These are phyloP conservation scores for Drosophila affinis DNA, from an alignment of 2,888 invertebrate genomes.

Conservation along the genomic window DNA sequence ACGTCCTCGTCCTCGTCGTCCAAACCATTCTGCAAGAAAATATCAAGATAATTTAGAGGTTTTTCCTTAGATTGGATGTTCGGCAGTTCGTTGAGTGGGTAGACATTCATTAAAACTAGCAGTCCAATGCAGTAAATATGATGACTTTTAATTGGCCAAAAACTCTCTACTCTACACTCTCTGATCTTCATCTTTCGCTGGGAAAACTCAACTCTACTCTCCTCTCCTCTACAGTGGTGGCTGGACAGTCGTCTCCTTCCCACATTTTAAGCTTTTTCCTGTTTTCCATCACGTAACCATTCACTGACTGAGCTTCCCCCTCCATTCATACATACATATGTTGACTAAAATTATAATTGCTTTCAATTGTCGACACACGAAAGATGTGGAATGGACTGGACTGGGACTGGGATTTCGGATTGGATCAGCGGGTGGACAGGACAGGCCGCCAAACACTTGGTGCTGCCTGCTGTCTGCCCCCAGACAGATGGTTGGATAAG, in stretches of 20 bases:
- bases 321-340: constrained; percentile 5
- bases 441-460: constrained; percentile 38
- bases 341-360: constrained; percentile 64
- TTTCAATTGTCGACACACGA: constrained; percentile 63
- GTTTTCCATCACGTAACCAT: constrained; percentile 37
- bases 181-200: constrained; percentile 52
- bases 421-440: constrained; percentile 50
- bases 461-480: constrained; percentile 12
- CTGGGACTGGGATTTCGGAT: constrained; percentile 19
- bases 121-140: constrained; percentile 14
- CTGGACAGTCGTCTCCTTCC: constrained; percentile 16
- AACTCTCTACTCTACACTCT: constrained; percentile 13
- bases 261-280: constrained; percentile 25
- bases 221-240: not conserved
- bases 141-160: constrained; percentile 64
- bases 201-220: constrained; percentile 6
- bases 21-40: constrained; percentile 67
- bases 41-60: not conserved
- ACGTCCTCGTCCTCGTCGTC: constrained; percentile 71
- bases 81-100: not conserved
- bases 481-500: constrained; percentile 66
- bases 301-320: constrained; percentile 25
- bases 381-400: constrained; percentile 7
- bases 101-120: not conserved
- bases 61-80: constrained; percentile 3